A percentile compares a stretch with the other conserved stretches of the same genome.
phyloP scores from a whole-genome alignment of 2,888 invertebrate genomes.

The Cryptocephalus primarius region DNA sequence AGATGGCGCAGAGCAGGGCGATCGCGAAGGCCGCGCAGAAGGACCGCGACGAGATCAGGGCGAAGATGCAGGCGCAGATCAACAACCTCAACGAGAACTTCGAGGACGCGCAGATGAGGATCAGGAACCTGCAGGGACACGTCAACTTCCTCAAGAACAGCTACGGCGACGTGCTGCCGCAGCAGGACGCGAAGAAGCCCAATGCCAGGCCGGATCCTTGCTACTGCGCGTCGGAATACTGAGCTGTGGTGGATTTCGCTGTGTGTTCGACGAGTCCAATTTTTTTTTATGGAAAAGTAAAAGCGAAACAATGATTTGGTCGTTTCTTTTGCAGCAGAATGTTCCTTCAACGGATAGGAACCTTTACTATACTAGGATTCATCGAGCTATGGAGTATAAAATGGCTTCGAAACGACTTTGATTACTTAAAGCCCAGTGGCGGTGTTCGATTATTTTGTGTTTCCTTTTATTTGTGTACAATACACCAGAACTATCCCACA shows the following conservation, averaged over 20 bases:
- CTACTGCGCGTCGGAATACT: constrained; percentile 22
- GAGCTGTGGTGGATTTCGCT: background rate
- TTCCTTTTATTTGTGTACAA: too few relatives aligned
- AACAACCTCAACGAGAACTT: constrained; percentile 56
- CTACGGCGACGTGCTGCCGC: constrained; percentile 25
- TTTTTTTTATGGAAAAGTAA: too few relatives aligned
- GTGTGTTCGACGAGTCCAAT: too few relatives aligned
- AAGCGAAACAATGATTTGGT: too few relatives aligned
- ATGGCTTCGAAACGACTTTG: too few relatives aligned
- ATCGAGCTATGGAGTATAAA: too few relatives aligned
- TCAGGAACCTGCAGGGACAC: constrained; percentile 52
- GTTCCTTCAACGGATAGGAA: too few relatives aligned
- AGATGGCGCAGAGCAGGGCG: constrained; percentile 53
- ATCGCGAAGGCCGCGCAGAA: constrained; percentile 53
- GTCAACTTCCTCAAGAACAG: constrained; percentile 48
- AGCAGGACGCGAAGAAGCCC: background rate
- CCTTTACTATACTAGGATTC: too few relatives aligned
- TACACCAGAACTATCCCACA: too few relatives aligned
- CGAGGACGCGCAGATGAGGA: constrained; percentile 53
- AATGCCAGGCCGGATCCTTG: constrained; percentile 22
- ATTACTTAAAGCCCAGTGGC: too few relatives aligned
- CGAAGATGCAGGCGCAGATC: constrained; percentile 58
- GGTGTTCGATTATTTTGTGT: too few relatives aligned
- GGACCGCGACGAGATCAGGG: constrained; percentile 57
- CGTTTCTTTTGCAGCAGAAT: too few relatives aligned